These are phyloP conservation scores for Limnephilus rhombicus DNA, from an alignment of 2,888 invertebrate genomes.

Conservation along the genomic window DNA sequence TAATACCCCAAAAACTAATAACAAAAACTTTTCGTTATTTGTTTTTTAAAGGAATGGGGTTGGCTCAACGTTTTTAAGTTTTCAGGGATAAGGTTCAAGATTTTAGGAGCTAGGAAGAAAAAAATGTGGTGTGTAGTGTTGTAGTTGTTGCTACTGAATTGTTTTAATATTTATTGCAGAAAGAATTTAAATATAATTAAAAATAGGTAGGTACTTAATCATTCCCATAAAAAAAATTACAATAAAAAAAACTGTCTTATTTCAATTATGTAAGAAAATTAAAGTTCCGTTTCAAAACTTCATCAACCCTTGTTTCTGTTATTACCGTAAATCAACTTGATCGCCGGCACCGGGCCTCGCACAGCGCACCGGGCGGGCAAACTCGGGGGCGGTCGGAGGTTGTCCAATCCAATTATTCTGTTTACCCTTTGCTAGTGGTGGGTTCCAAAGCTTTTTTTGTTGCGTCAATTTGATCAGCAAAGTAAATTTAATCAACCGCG, in stretches of 20 bases:
- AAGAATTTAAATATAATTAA: too few species aligned
- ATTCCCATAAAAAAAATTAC: background rate
- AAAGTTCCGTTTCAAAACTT: background rate
- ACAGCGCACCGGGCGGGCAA: background rate
- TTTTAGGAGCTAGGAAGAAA: too few species aligned
- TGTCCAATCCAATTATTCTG: constrained; percentile 53
- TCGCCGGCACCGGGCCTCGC: background rate
- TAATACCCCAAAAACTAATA: too few species aligned
- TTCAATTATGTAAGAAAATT: background rate
- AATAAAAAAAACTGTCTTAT: background rate
- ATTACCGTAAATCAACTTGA: background rate
- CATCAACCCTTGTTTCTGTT: background rate
- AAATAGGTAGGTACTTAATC: too few species aligned
- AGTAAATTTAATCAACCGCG: constrained; percentile 47
- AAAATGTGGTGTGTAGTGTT: too few species aligned
- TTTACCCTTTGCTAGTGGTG: constrained; percentile 34
- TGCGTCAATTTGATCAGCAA: constrained; percentile 49
- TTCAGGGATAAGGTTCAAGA: too few species aligned
- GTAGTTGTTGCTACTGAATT: too few species aligned
- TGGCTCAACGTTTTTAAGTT: too few species aligned
- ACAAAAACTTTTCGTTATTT: too few species aligned
- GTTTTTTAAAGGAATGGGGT: too few species aligned
- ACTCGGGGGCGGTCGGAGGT: background rate
- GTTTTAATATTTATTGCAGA: too few species aligned
- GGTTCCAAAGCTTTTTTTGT: constrained; percentile 37